These are phyloP conservation scores for Sylvia borin DNA, from an alignment of 2,797 vertebrate genomes.

Conservation along the genomic window DNA sequence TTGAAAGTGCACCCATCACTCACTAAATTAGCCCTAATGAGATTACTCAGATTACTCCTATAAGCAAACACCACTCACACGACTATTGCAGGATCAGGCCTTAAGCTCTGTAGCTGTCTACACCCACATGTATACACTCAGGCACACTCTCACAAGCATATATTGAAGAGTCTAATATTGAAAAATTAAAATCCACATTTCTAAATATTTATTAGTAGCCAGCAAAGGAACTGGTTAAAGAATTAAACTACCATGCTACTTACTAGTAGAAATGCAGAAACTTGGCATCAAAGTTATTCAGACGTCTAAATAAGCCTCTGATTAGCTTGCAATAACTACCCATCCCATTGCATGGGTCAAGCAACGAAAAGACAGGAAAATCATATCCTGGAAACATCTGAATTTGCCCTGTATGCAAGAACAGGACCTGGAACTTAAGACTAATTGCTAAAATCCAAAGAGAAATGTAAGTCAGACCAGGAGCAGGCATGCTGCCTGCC, in stretches of 20 bases:
- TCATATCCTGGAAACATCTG: not conserved
- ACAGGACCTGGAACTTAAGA: not conserved
- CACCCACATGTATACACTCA: not conserved
- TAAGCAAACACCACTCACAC: slow-evolving; percentile 23
- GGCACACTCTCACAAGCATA: not conserved
- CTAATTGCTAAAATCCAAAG: not conserved
- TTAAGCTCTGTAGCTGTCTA: not conserved
- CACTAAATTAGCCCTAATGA: slow-evolving; percentile 10
- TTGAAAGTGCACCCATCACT: not conserved
- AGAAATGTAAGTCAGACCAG: not conserved
- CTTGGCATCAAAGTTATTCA: not conserved
- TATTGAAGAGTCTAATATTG: not conserved
- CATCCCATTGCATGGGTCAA: not conserved
- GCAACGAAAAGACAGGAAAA: not conserved
- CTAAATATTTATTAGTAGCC: not conserved
- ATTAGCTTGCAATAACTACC: not conserved
- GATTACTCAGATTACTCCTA: not conserved
- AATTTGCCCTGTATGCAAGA: not conserved
- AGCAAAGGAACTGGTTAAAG: not conserved
- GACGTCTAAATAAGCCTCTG: not conserved
- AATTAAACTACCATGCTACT: not conserved
- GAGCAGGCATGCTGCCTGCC: not conserved
- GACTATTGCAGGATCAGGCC: not conserved
- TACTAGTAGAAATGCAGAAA: not conserved
- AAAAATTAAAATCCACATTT: not conserved